A percentile compares a stretch with the other conserved stretches of the same genome.
Conservation (phyloP, 2,888 invertebrate genomes). For the Cataglyphis rosenhaueri region DNA sequence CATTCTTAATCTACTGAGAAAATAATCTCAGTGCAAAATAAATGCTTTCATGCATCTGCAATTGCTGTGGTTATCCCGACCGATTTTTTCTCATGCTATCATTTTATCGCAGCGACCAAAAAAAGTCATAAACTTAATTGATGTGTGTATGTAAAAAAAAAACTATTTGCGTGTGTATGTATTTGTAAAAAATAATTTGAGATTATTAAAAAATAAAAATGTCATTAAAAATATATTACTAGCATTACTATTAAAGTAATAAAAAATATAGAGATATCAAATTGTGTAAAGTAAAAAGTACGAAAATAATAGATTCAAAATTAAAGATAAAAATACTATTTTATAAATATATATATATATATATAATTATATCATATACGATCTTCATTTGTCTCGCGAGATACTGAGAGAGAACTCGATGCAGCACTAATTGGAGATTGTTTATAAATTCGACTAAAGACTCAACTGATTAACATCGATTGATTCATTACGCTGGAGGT, state of each 20-base stretch:
- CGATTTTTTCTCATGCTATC: not conserved
- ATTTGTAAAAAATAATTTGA: too few species aligned
- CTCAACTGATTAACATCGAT: not conserved
- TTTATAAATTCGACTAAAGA: not conserved
- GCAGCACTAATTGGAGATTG: not conserved
- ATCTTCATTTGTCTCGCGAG: too few species aligned
- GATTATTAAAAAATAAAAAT: not conserved
- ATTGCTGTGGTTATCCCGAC: conserved; percentile 30
- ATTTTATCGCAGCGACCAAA: not conserved
- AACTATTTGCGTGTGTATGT: too few species aligned
- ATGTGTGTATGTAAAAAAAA: not conserved
- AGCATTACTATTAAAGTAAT: too few species aligned
- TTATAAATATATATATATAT: not conserved
- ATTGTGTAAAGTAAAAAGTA: too few species aligned
- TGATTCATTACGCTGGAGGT: not conserved
- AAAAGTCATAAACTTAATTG: not conserved
- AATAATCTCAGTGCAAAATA: conserved; percentile 63
- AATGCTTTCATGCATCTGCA: conserved; percentile 46
- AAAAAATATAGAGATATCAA: too few species aligned
- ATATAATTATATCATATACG: not conserved
- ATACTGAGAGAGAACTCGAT: not conserved
- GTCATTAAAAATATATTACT: not conserved
- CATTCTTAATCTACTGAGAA: conserved; percentile 69
- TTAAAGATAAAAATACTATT: not conserved
- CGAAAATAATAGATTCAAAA: not conserved